Evolutionary conservation across 2,113 vertebrate species (phyloP).

Genomic region (Spizaetus ornatus): DNA sequence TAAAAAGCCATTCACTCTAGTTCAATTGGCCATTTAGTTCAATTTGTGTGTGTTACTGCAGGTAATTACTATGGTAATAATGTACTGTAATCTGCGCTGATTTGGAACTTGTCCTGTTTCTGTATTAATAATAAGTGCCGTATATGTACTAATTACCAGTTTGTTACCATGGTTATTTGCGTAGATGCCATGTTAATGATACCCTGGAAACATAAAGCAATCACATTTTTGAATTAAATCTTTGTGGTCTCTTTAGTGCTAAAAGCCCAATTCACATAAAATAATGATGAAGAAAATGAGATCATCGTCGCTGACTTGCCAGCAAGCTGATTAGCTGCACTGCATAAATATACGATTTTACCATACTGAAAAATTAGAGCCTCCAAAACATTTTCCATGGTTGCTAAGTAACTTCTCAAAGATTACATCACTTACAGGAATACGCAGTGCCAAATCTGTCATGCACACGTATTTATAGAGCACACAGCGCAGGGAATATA

Average conservation of each 20-base stretch:
- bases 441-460: slow-evolving; percentile 16
- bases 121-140: slow-evolving; percentile 46
- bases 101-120: slow-evolving; percentile 62
- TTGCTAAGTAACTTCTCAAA: slow-evolving; percentile 73
- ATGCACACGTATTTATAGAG: slow-evolving; percentile 36
- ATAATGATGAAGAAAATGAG: slow-evolving; percentile 76
- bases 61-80: slow-evolving; percentile 77
- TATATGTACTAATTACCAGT: slow-evolving; percentile 68
- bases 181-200: slow-evolving; percentile 63
- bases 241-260: slow-evolving; percentile 71
- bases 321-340: slow-evolving; percentile 61
- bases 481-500: background rate
- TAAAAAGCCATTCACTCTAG: slow-evolving; percentile 76
- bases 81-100: slow-evolving; percentile 49
- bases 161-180: slow-evolving; percentile 72
- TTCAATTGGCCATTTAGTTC: slow-evolving; percentile 77
- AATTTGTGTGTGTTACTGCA: slow-evolving; percentile 74
- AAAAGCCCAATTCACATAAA: slow-evolving; percentile 71
- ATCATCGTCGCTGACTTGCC: slow-evolving; percentile 57
- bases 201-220: slow-evolving; percentile 72
- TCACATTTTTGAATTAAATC: slow-evolving; percentile 68
- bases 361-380: slow-evolving; percentile 44
- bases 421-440: slow-evolving; percentile 72
- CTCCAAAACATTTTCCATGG: slow-evolving; percentile 66
- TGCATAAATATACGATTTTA: slow-evolving; percentile 26